Base-by-base conservation (phyloP, 2,113 vertebrate genomes). In the Lophius piscatorius region DNA sequence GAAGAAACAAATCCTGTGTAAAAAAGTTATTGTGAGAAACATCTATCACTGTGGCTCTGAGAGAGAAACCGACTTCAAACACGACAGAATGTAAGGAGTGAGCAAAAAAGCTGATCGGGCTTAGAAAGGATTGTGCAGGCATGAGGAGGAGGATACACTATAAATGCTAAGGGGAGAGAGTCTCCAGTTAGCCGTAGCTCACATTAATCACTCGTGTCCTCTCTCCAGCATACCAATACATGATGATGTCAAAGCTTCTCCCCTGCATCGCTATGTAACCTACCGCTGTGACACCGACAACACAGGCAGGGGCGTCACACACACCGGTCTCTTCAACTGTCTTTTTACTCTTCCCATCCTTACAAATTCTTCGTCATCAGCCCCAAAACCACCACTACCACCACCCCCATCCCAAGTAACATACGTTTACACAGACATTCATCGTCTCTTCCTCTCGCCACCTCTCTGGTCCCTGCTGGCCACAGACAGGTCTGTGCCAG, bases 201-300 rank as follows among this genome's bases (percentile, higher is more conserved):
- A 77, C 84, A 85, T 89, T 88, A 59, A 89, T 87, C 81, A 87
- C 45, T n/a, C 59, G 62, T 31, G 76, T 77, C 67, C 74, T 65
- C 69, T 42, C 73, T 31, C 66, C 42, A 14, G 81, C 73, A 78
- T 80, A 82, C 58, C 38, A 71, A 85, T 76, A 59, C 17, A 18
- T 16, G 62, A 23, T 42, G 60, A 64, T 71, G 72, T 63, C 74
- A 71, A 74, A 60, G 17, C 6, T 41, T 60, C 72, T 71, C 56
- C 74, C 65, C 45, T 67, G 70, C 64, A 55, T 66, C 31, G 26
- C 56, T 64, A 34, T 68, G 70, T 52, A 46, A 74, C 74, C 70
- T 63, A 52, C 67, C 77, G 73, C 73, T 63, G 55, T 63, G 68
- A 76, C 69, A 81, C 61, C 54, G 74, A 70, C 69, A 33, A 71